Percentiles rank a stretch among this genome's conserved stretches.
Conservation (phyloP, 2,113 vertebrate species). For the Nerophis ophidion region DNA sequence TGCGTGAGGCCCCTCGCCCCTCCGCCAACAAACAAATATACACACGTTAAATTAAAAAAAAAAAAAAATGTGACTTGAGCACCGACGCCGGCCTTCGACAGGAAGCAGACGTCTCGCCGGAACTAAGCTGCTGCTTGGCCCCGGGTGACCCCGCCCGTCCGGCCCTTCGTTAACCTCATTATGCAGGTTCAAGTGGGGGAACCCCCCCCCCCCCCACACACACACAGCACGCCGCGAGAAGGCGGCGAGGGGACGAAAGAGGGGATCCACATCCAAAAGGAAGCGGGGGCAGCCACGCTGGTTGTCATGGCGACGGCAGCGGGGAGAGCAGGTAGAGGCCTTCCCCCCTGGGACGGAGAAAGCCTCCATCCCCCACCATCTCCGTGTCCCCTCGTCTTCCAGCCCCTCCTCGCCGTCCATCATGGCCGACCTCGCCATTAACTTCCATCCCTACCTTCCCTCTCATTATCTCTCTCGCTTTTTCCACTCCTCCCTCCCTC, state of each 20-base stretch:
- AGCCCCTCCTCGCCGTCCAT: conserved; percentile 21
- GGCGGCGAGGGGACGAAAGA: background rate
- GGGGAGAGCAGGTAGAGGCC: conserved; percentile 66
- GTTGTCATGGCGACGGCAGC: conserved; percentile 67
- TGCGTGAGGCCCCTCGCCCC: no score
- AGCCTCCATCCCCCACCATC: conserved; percentile 37
- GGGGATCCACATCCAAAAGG: background rate
- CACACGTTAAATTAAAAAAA: no score
- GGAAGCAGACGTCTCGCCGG: conserved; percentile 29
- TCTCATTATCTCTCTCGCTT: conserved; percentile 41
- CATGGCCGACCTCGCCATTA: conserved; percentile 19
- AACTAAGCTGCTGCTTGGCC: conserved; percentile 16
- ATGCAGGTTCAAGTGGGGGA: background rate
- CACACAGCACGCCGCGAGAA: background rate
- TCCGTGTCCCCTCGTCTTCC: conserved; percentile 3
- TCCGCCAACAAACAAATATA: no score
- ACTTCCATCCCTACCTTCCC: conserved; percentile 26
- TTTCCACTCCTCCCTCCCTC: conserved; percentile 37
- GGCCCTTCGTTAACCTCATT: conserved; percentile 50
- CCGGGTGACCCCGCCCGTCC: conserved; percentile 47
- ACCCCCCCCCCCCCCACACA: background rate
- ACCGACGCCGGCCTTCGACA: no score
- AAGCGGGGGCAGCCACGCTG: conserved; percentile 45
- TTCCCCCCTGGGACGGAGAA: conserved; percentile 59
- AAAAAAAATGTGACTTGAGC: no score